phyloP scores from a whole-genome alignment of 2,888 invertebrate genomes.

The Dryococelus australis region DNA sequence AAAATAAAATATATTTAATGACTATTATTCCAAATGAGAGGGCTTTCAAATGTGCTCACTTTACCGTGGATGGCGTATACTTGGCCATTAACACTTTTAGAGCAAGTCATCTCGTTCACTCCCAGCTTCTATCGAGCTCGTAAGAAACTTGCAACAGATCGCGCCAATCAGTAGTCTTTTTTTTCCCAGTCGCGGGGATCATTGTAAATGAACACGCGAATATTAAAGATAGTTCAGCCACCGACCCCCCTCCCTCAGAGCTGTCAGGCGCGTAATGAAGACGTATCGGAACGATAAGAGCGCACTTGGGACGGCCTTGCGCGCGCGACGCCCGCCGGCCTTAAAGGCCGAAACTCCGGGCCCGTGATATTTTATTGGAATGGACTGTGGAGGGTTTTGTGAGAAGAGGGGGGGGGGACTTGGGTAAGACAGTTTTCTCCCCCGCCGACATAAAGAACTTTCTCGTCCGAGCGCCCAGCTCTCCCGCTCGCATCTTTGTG shows the following conservation, averaged over 20 bases:
- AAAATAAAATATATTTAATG: too few relatives aligned
- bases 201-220: not conserved
- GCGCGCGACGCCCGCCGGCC: not conserved
- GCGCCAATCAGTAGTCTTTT: too few relatives aligned
- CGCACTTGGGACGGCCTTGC: not conserved
- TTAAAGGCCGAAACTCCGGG: not conserved
- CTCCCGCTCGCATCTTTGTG: too few relatives aligned
- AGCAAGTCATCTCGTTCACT: too few relatives aligned
- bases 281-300: not conserved
- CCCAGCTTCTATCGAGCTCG: too few relatives aligned
- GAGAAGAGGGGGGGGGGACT: not conserved
- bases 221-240: not conserved
- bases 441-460: not conserved
- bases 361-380: constrained; percentile 11
- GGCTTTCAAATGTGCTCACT: too few relatives aligned
- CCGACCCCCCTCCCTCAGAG: not conserved
- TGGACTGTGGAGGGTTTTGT: not conserved
- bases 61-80: too few relatives aligned
- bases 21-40: too few relatives aligned
- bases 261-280: not conserved
- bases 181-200: not conserved
- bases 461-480: not conserved
- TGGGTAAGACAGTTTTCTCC: constrained; percentile 7
- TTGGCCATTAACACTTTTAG: too few relatives aligned
- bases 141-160: too few relatives aligned